Evolutionary conservation across 2,797 vertebrate genomes (phyloP).

Genomic region (Gymnoscopelus braueri): DNA sequence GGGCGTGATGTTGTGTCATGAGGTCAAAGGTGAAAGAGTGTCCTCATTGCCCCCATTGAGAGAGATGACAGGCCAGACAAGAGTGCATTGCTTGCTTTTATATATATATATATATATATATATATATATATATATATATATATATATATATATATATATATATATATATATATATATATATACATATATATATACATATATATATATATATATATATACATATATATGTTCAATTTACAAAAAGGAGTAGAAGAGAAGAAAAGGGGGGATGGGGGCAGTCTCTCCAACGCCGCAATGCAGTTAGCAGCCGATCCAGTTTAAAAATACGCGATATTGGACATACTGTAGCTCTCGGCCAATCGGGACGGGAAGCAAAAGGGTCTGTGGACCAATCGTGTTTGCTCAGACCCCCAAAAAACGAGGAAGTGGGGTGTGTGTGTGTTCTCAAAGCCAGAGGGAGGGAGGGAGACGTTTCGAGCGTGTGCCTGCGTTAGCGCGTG

Average conservation of each 20-base stretch:
- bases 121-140: no score
- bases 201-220: slow-evolving; percentile 3
- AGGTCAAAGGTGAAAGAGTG: slow-evolving; percentile 75
- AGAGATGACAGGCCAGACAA: slow-evolving; percentile 69
- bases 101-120: slow-evolving; percentile 2
- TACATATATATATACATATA: slow-evolving; percentile 17
- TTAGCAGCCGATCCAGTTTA: slow-evolving; percentile 68
- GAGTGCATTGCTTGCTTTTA: slow-evolving; percentile 75
- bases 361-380: slow-evolving; percentile 58
- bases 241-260: slow-evolving; percentile 54
- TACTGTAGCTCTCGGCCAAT: slow-evolving; percentile 46
- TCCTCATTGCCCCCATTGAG: slow-evolving; percentile 65
- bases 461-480: slow-evolving; percentile 80
- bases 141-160: slow-evolving; percentile 1
- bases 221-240: slow-evolving; percentile 62
- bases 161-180: no score
- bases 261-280: slow-evolving; percentile 66
- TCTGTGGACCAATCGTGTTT: slow-evolving; percentile 51
- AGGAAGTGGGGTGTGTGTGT: slow-evolving; percentile 9
- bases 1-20: slow-evolving; percentile 71
- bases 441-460: slow-evolving; percentile 77
- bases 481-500: slow-evolving; percentile 50
- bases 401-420: no score
- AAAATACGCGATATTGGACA: slow-evolving; percentile 46
- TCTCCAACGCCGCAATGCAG: slow-evolving; percentile 66